These are phyloP conservation scores for Crepidodera aurea DNA, from an alignment of 2,888 invertebrate genomes.

Conservation along the genomic window DNA sequence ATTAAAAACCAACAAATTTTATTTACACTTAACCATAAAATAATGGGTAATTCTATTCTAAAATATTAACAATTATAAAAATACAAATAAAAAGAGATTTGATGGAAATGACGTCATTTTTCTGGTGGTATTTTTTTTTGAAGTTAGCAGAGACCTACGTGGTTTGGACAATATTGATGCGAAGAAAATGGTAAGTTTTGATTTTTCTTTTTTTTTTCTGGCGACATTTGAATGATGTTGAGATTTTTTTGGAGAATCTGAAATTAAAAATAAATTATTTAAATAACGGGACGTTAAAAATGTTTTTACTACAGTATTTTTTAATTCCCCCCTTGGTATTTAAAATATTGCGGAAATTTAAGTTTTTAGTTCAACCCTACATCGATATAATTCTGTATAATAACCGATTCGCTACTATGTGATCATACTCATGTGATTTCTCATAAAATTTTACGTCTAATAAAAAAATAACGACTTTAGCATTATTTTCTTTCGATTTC, in stretches of 20 bases:
- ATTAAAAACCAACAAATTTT: conserved; percentile 27
- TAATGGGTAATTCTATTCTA: conserved; percentile 20
- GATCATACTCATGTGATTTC: too few relatives aligned
- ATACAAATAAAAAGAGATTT: conserved; percentile 29
- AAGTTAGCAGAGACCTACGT: background rate
- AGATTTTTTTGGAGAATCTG: background rate
- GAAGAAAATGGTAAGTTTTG: background rate
- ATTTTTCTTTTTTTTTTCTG: background rate
- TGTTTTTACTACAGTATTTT: too few relatives aligned
- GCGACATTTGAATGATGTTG: background rate
- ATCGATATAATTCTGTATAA: too few relatives aligned
- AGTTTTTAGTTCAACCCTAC: too few relatives aligned
- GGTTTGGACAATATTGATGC: background rate
- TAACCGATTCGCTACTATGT: too few relatives aligned
- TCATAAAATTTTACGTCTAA: too few relatives aligned
- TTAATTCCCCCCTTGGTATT: too few relatives aligned
- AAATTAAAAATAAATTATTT: background rate
- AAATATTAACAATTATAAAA: conserved; percentile 33
- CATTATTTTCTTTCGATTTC: too few relatives aligned
- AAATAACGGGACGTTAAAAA: too few relatives aligned
- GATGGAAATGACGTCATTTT: conserved; percentile 8
- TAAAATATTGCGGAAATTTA: too few relatives aligned
- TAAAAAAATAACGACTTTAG: too few relatives aligned
- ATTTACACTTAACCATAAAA: conserved; percentile 33
- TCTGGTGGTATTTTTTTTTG: background rate